Conservation (phyloP, 2,113 vertebrate species). For the Pangasianodon gigas region DNA sequence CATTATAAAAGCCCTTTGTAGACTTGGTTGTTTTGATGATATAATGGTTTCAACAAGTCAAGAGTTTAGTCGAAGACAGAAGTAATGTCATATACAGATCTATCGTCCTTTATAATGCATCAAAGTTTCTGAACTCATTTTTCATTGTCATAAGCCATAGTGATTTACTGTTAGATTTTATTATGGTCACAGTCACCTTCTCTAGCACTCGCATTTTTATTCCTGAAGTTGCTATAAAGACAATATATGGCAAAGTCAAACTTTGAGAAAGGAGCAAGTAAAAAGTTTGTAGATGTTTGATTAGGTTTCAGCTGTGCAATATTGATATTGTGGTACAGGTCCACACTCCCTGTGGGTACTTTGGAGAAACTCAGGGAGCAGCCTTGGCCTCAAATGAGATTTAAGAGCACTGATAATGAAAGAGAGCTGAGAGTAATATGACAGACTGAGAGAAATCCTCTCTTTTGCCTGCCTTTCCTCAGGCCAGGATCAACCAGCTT, state of each 20-base stretch:
- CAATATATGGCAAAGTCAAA: conserved; percentile 21
- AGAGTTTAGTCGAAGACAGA: conserved; percentile 26
- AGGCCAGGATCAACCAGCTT: conserved; percentile 47
- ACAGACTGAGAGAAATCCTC: conserved; percentile 49
- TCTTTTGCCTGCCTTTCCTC: conserved; percentile 35
- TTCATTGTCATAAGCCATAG: neutral
- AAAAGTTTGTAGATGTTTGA: conserved; percentile 20
- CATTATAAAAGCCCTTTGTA: conserved; percentile 30
- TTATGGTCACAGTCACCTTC: conserved; percentile 5
- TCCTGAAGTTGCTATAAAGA: neutral
- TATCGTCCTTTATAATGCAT: neutral
- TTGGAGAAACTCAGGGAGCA: conserved; percentile 33
- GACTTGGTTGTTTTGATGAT: conserved; percentile 27
- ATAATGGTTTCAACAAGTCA: conserved; percentile 25
- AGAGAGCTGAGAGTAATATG: conserved; percentile 45
- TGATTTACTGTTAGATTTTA: neutral
- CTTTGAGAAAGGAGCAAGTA: neutral
- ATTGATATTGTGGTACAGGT: conserved; percentile 30
- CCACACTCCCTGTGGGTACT: conserved; percentile 24
- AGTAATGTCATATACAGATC: conserved; percentile 2
- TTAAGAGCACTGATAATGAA: conserved; percentile 53
- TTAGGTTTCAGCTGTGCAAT: conserved; percentile 28
- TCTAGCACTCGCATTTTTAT: neutral
- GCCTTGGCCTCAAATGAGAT: conserved; percentile 46
- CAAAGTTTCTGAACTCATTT: neutral